Evolutionary conservation across 37 sponge, comb jelly and placozoan genomes (phyloP).

Genomic region (Spongilla lacustris): DNA sequence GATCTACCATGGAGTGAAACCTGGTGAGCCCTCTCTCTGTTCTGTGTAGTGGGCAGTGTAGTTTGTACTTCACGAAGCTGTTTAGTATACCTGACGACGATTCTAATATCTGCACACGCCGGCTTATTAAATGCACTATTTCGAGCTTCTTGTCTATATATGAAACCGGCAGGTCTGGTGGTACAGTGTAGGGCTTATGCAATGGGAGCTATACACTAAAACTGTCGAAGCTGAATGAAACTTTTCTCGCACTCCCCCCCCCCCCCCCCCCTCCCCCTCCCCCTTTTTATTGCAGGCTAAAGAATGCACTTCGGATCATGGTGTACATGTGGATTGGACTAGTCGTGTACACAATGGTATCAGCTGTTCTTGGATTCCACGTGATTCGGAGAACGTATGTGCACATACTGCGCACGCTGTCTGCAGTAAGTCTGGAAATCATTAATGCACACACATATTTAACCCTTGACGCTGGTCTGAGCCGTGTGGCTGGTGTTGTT

Average conservation of each 20-base stretch:
- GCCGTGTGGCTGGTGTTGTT: too few relatives aligned
- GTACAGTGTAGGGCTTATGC: too few relatives aligned
- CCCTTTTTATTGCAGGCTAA: not conserved
- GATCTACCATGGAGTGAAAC: not conserved
- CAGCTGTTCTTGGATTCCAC: conserved; percentile 54
- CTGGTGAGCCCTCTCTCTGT: not conserved
- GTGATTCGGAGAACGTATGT: conserved; percentile 54
- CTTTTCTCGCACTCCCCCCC: not conserved
- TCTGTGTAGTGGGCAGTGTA: not conserved
- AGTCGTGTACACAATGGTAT: conserved; percentile 62
- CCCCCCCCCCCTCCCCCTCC: too few relatives aligned
- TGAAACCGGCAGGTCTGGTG: too few relatives aligned
- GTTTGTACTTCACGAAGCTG: too few relatives aligned
- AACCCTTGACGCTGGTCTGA: too few relatives aligned
- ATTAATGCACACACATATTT: too few relatives aligned
- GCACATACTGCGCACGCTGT: conserved; percentile 29
- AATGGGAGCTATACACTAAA: not conserved
- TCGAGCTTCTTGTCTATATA: too few relatives aligned
- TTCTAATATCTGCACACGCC: too few relatives aligned
- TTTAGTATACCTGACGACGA: too few relatives aligned
- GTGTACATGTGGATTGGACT: conserved; percentile 34
- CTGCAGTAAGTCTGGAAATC: conserved; percentile 17
- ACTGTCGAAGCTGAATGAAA: not conserved
- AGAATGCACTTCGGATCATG: conserved; percentile 8
- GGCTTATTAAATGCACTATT: too few relatives aligned